Evolutionary conservation across 37 sponge, comb jelly and placozoan genomes (phyloP), one percentile per base, ranked within the genome.

Genomic region (Ephydatia muelleri): DNA sequence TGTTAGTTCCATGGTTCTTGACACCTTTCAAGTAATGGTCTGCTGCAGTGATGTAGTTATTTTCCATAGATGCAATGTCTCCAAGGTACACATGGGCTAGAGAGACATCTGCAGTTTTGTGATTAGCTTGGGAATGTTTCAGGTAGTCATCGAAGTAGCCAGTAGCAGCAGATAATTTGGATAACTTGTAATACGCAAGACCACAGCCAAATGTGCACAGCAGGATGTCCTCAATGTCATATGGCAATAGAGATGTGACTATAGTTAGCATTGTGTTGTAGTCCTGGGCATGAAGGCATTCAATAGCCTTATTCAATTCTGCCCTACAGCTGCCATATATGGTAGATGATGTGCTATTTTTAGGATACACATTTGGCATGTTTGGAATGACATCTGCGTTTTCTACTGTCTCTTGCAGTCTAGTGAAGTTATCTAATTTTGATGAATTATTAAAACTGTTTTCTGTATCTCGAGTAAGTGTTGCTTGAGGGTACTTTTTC

Each of bases 21-120:
- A 49, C 36, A 28, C 89, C 89, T 65, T 43, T 25, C 4, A 49
- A 23, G 64, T 80, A 92, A 36, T 84, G 57, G 3, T 81, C 49
- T 23, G 39, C 37, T 29, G 89, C 93, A 34, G 72, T 35, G 19
- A 65, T 28, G 73, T 78, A 85, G 25, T 82, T 36, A 13, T 67
- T 27, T 32, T 64, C 72, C 14, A 78, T 32, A 28, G 71, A 49
- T 21, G 79, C 64, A 22, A 92, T 77, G 35, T 92, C 89, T 30
- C 93, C 93, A 34, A 88, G 39, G 79, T 92, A 92, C 5, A 88
- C 67, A 69, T 49, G 74, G 33, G 77, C 49, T 5, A 92, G 67
- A 12, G 86, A n/a, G 8, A 76, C 57, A 67, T 92, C 86, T 35
- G 83, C 87, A 37, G 65, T 27, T 8, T 67, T 65, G 31, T 70